Evolutionary conservation across 2,113 vertebrate species (phyloP), one percentile per base, ranked within the genome.

Genomic region (Rattus norvegicus): DNA sequence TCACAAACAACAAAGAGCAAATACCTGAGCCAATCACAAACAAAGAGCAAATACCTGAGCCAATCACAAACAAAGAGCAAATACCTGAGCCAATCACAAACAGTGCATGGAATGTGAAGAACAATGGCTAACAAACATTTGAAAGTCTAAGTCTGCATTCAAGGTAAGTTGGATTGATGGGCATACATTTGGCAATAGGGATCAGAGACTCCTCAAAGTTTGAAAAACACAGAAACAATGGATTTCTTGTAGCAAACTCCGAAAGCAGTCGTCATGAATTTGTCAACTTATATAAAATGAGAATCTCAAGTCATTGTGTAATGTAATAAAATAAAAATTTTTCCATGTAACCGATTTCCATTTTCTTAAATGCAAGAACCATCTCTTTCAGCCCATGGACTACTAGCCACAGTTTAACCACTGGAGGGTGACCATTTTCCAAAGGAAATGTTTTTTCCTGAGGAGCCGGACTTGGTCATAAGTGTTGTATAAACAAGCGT

Each of bases 221-320:
- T 90, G 20, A 72, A 93, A 95, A 81, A 2, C 1, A 61, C 76
- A 88, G 89, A 39, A 85, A n/a, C 79, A 81, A 90, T 7, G 24
- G 24, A 26, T 43, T 75, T 11, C 49, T 61, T 43, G 61, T 30
- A 72, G 24, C 69, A 91, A 19, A 59, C 33, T 94, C 59, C 76
- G 20, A 90, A 95, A 88, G 17, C 49, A 26, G 47, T 90, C 84
- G 47, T 70, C 6, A 73, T 59, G 81, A 10, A 30, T 47, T 63
- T 93, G 36, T 94, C 1, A 77, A 61, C 87, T 95, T 76, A 87
- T 86, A 93, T 72, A 59, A 52, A 90, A 79, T 80, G 88, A 91
- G 26, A 69, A 22, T 4, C 54, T 95, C 76, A 92, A 67, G 22
- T 9, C 39, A 7, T 47, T 79, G 7, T 81, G 79, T 95, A 7